A percentile compares a stretch with the other conserved stretches of the same genome.
These are phyloP conservation scores for Acanthis flammea DNA, from an alignment of 2,797 vertebrate genomes.

Conservation along the genomic window DNA sequence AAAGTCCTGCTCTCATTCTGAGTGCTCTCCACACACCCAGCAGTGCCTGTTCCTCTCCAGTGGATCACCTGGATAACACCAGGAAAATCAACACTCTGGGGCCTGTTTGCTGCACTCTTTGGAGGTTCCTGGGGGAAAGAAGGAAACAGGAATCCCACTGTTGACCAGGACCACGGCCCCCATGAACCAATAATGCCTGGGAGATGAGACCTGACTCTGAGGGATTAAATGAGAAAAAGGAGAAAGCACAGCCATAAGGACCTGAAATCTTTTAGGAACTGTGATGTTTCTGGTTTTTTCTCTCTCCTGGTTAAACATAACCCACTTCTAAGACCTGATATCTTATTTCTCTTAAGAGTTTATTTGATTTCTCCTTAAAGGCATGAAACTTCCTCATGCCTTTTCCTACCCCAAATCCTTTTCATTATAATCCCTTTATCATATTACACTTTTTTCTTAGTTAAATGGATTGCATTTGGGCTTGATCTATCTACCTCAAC, in stretches of 20 bases:
- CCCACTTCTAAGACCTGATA: not conserved
- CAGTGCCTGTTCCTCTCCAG: not conserved
- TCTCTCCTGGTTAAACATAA: not conserved
- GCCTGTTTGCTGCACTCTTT: not conserved
- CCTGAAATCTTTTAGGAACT: not conserved
- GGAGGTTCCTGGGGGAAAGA: not conserved
- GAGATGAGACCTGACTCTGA: not conserved
- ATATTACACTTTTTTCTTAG: not conserved
- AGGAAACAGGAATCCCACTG: not conserved
- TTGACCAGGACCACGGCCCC: not conserved
- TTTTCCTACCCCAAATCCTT: not conserved
- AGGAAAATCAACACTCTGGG: not conserved
- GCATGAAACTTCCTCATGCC: not conserved
- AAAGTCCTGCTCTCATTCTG: rapidly evolving
- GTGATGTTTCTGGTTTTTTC: not conserved
- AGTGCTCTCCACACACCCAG: not conserved
- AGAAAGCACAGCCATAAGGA: not conserved
- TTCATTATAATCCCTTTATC: not conserved
- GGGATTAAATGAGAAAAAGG: not conserved
- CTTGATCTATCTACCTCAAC: not conserved
- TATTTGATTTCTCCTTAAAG: not conserved
- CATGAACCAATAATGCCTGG: rapidly evolving
- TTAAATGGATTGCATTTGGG: not conserved
- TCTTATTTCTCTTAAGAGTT: not conserved
- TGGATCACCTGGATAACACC: not conserved